Evolutionary conservation across 2,113 vertebrate genomes (phyloP), one percentile per base, ranked within the genome.

Genomic region (Sinocyclocheilus rhinocerous): DNA sequence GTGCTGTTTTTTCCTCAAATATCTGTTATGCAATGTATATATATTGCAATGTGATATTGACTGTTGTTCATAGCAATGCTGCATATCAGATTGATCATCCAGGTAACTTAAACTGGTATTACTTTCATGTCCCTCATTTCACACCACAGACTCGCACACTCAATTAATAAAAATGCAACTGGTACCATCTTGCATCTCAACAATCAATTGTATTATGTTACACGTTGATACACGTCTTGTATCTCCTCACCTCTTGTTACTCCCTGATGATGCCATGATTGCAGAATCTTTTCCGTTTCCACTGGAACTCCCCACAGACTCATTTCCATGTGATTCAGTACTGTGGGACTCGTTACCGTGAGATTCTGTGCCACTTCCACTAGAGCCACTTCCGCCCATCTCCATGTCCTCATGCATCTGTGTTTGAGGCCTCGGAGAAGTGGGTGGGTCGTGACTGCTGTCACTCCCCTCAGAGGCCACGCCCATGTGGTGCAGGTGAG

Each of bases 381-480:
- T 96, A 0, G 95, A 97, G 79, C 96, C 94, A 6, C 95, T 95
- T 88, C 95, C 95, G 0, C 93, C 93, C 95, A 97, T 97, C 87
- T 98, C 97, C 78, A 97, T 92, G 2, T 98, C 97, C 81, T 97
- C 96, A 20, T 96, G 97, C 67, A 96, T 90, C 1, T 87, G 59
- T 24, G 84, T 83, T 33, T 89, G 93, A 1, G 87, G 75, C 2
- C 92, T 83, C 0, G 75, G 85, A 0, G 90, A 87, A 87, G 77
- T 24, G 0, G 86, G 75, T 26, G 85, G 93, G 55, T 90, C 92
- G 13, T 91, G 96, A 88, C 88, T 95, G 92, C 94, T 94, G 90
- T 96, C 94, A 48, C 95, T 93, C 1, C 95, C 94, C 65, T 95
- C 93, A 0, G 94, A 95, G 20, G 95, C 89, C 75, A 93, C 65